phyloP scores from a whole-genome alignment of 2,797 vertebrate genomes.

The Mormyrops attenuatus region DNA sequence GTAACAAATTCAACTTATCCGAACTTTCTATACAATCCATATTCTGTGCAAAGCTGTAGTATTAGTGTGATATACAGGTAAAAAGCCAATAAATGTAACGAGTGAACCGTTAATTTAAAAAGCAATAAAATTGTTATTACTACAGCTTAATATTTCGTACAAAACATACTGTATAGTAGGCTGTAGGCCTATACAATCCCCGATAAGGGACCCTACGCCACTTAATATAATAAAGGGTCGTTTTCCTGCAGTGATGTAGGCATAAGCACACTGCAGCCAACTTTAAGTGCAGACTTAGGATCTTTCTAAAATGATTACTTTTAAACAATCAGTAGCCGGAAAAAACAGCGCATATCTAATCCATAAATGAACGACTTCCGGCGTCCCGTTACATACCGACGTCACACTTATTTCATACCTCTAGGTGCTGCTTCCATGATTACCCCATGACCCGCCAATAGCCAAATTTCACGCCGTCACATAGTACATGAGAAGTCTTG shows the following conservation, averaged over 20 bases:
- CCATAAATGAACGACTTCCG: not conserved
- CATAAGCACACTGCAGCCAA: slow-evolving; percentile 13
- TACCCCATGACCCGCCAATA: not conserved
- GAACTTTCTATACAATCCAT: not conserved
- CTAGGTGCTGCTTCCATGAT: not conserved
- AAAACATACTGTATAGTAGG: too few relatives aligned
- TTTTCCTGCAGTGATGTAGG: slow-evolving; percentile 6
- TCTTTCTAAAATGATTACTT: slow-evolving; percentile 13
- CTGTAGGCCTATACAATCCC: not conserved
- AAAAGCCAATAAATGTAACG: not conserved
- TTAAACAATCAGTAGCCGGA: not conserved
- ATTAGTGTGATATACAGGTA: not conserved
- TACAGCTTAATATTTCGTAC: not conserved
- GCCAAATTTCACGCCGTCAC: not conserved
- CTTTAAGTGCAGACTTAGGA: slow-evolving; percentile 16
- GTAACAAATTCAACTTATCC: not conserved
- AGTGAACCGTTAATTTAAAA: not conserved
- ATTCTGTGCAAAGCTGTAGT: not conserved
- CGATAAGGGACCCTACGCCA: not conserved
- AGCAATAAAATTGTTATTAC: not conserved
- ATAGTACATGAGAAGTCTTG: not conserved
- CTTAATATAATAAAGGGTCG: slow-evolving; percentile 11
- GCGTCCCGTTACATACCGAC: not conserved
- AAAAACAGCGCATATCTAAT: not conserved
- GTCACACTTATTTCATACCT: not conserved